These are phyloP conservation scores for Palythoa caribaeorum DNA, from an alignment of 92 coral and sea anemone species.

Conservation along the genomic window DNA sequence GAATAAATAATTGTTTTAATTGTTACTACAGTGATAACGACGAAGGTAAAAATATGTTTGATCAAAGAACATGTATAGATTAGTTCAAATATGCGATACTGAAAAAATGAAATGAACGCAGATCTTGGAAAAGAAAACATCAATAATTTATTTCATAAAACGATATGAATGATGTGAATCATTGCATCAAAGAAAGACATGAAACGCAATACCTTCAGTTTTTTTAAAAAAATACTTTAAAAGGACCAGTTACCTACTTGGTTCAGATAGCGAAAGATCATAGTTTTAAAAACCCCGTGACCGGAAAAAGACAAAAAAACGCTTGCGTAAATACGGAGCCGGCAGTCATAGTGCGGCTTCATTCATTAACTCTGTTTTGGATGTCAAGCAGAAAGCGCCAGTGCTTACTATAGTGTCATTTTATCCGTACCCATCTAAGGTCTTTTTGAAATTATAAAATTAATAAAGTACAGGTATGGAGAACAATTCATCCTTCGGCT, in stretches of 20 bases:
- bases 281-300: not conserved
- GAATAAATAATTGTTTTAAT: no score
- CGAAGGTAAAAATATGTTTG: not conserved
- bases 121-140: slow-evolving; percentile 24
- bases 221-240: no score
- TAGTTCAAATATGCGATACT: not conserved
- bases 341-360: not conserved
- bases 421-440: not conserved
- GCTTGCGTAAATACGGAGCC: not conserved
- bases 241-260: not conserved
- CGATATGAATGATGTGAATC: not conserved
- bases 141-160: slow-evolving; percentile 30
- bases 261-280: not conserved
- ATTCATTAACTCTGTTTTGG: not conserved
- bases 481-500: not conserved
- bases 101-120: not conserved
- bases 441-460: not conserved
- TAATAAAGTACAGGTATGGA: not conserved
- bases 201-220: not conserved
- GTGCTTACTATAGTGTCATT: not conserved
- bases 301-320: slow-evolving; percentile 1
- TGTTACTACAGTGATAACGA: slow-evolving; percentile 25
- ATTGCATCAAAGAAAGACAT: not conserved
- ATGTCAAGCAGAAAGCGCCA: no score
- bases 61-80: not conserved